Evolutionary conservation across 2,888 invertebrate genomes (phyloP), one percentile per base, ranked within the genome.

Genomic region (Leptopilina drosophilae): DNA sequence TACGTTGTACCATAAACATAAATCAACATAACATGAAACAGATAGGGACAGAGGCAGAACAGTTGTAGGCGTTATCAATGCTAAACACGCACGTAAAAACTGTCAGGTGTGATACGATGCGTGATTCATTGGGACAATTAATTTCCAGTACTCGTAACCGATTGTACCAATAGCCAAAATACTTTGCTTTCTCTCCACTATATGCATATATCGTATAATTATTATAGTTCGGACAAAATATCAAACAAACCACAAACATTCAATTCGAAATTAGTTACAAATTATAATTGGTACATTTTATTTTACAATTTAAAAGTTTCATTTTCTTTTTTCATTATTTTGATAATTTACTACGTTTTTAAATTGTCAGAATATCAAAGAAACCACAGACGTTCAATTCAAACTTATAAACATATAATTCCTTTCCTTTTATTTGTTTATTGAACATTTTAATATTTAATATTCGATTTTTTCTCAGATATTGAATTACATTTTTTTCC

Each of bases 51-150:
- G 77, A 76, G 76, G 76, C 81, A 80, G 76, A 66, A 77, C 66
- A 26, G 78, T 62, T 73, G 78, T 65, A 65, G 81, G 83, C 86
- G 90, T 89, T 90, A 90, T 90, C 90, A 89, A 88, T 89, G 90
- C 87, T 90, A 89, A 90, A 89, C 88, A 89, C 85, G 89, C 87
- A 81, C 86, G 84, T 87, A 90, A 90, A 90, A 90, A 89, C 85
- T 81, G 78, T 78, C 83, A 78, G 78, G 84, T 82, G 77, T 88
- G 89, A 88, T 90, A 90, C 88, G 89, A 87, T 86, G 84, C 86
- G 85, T 91, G 90, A 90, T 90, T 90, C 89, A 90, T 91, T 86
- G 89, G 42, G 87, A 87, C 88, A 88, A 91, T 91, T 90, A 89
- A 90, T 90, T 89, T 84, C 81, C 77, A 67, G 76, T 69, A 53